These are phyloP conservation scores for Myotis lucifugus DNA, from an alignment of 2,113 vertebrate species.

Conservation along the genomic window DNA sequence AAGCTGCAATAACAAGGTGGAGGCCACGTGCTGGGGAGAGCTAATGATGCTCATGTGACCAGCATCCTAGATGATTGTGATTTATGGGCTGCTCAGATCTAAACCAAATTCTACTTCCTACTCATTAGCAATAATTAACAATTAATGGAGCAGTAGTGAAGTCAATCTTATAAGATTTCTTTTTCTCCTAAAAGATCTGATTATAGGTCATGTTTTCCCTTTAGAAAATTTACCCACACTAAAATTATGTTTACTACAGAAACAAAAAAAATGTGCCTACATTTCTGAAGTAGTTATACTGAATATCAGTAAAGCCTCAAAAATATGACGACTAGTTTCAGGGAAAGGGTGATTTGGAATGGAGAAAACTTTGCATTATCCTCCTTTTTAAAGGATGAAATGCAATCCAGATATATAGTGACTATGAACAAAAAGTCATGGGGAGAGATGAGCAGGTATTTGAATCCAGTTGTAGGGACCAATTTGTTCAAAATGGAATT, in stretches of 20 bases:
- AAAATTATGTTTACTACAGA: background rate
- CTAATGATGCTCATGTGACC: background rate
- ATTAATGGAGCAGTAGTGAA: slow-evolving; percentile 22
- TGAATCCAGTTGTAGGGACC: accelerated
- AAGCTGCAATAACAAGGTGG: background rate
- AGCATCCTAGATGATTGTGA: background rate
- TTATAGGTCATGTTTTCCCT: background rate
- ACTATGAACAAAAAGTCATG: background rate
- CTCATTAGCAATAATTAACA: slow-evolving; percentile 56
- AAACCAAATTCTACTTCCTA: slow-evolving; percentile 49
- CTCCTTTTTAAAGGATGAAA: background rate
- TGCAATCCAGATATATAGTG: background rate
- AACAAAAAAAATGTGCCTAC: background rate
- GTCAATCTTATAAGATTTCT: background rate
- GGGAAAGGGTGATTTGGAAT: background rate
- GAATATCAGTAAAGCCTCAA: background rate
- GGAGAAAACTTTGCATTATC: background rate
- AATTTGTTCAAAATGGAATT: background rate
- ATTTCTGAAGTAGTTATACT: background rate
- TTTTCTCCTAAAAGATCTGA: background rate
- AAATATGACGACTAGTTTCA: background rate
- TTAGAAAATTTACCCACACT: slow-evolving; percentile 7
- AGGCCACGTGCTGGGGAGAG: background rate
- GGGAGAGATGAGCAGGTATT: background rate
- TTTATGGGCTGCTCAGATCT: slow-evolving; percentile 13